Evolutionary conservation across 2,888 invertebrate genomes (phyloP), one percentile per base, ranked within the genome.

Genomic region (Lottia scabra): DNA sequence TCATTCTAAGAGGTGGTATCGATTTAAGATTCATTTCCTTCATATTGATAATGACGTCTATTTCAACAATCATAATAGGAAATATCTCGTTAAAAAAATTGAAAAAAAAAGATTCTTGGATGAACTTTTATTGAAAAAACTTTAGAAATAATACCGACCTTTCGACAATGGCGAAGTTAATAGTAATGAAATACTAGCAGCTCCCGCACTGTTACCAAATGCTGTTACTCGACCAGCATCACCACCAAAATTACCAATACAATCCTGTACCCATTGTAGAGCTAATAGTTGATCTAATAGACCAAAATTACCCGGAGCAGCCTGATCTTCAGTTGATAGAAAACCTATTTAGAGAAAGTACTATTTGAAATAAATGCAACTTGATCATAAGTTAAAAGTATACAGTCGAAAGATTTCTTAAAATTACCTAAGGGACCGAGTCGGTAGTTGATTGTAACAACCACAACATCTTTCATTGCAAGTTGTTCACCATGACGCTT

Each of bases 251-350:
- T 19, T 23, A 23, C 23, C 19, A 23, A 56, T 56, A 56, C 23
- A 23, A 56, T 56, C 56, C 56, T 56, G 56, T 56, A 56, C 56
- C 56, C 56, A 56, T 23, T 56, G 56, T 23, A 56, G 13, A 56
- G 56, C 56, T 8, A 56, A 23, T 23, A 56, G 23, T 13, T 56
- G 56, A 56, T 56, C 56, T 15, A 56, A 56, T 23, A 56, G 23
- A 23, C 56, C 56, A 56, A 56, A 56, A 56, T 56, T 56, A 10
- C 56, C 56, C 10, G 56, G 56, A 19, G 56, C 56, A 23, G 56
- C 56, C 23, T 56, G 56, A 23, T 56, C 56, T 56, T 56, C 56
- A 8, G 56, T 56, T 3, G 56, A 56, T 13, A 56, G 19, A 1
- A 56, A 56, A 56, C 56, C 56, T 56, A 38, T 30, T n/a, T n/a